Percentiles rank a stretch among this genome's conserved stretches.
These are phyloP conservation scores for Caenorhabditis sp. DNA, from an alignment of 2,888 invertebrate genomes.

Conservation along the genomic window DNA sequence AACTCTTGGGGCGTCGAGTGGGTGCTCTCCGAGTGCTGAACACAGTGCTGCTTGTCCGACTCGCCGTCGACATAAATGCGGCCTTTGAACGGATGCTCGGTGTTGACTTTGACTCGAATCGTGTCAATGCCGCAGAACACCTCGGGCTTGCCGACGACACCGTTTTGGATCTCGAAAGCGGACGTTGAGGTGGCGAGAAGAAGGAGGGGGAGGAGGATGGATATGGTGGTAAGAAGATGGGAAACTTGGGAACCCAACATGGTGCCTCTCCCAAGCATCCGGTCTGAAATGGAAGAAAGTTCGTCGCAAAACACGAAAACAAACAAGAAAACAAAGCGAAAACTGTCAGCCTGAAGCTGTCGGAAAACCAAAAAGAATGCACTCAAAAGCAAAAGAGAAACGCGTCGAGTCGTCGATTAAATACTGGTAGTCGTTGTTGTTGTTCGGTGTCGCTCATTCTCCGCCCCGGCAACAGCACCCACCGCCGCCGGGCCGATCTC, in stretches of 20 bases:
- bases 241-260: too few relatives aligned
- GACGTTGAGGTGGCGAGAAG: neutral
- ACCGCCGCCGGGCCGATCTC: conserved; percentile 20
- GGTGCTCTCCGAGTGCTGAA: conserved; percentile 61
- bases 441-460: too few relatives aligned
- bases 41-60: conserved; percentile 77
- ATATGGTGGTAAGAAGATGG: neutral
- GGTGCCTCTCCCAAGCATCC: neutral
- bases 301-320: too few relatives aligned
- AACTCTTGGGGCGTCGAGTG: conserved; percentile 68
- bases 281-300: neutral
- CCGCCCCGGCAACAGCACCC: conserved; percentile 17
- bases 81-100: conserved; percentile 74
- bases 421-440: conserved; percentile 64
- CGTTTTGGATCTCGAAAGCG: conserved; percentile 66
- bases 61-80: conserved; percentile 82
- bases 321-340: conserved; percentile 8
- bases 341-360: neutral
- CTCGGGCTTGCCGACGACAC: conserved; percentile 75
- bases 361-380: neutral
- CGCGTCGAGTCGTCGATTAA: conserved; percentile 54
- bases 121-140: conserved; percentile 78
- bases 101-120: conserved; percentile 74
- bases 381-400: conserved; percentile 28
- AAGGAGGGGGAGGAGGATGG: conserved; percentile 3